Base-by-base conservation (phyloP, 2,888 invertebrate species). In the Drosophila histrio region DNA sequence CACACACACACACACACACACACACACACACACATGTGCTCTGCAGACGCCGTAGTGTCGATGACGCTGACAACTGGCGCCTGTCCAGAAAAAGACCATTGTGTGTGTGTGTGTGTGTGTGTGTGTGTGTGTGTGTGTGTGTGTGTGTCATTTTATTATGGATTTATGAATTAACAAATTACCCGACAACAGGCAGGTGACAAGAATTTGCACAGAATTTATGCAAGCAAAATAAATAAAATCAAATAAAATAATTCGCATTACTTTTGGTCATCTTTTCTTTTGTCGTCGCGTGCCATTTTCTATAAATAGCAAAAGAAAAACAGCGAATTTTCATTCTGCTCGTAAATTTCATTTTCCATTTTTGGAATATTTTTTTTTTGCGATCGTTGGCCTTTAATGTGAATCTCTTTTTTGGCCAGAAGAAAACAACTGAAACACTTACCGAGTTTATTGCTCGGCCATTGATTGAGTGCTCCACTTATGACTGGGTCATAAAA, bases 171-270 rank as follows among this genome's bases (percentile, higher is more conserved):
- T 87, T 72, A 81, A 68, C 69, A 85, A 81, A 82, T 85, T 80
- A 78, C 24, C 57, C 54, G 64, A 30, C 44, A 68, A 87, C 81
- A 65, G 71, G 54, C 82, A 70, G 79, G 75, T 87, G 81, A 82
- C 72, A 87, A 28, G 15, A 11, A 28, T 17, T 9, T 13, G 8
- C 24, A 24, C 24, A 43, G 24, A 43, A 43, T 43, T 44, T 44
- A 44, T 28, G 44, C 11, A 26, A 26, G 17, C 6, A 17, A 3
- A 17, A 32, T 21, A 19, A 11, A 41, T 26, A 41, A 22, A 24
- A 34, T 26, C n/a, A 41, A 54, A 19, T 32, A 7, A 24, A 63
- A 34, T 22, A 24, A 36, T 38, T 44, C 17, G 3, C 8, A 49
- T 34, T 1, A 4, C 41, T 22, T 32, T 32, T 47, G 0, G 3